Evolutionary conservation across 1,140 invertebrate species (phyloP).

Genomic region (Spodoptera frugiperda): DNA sequence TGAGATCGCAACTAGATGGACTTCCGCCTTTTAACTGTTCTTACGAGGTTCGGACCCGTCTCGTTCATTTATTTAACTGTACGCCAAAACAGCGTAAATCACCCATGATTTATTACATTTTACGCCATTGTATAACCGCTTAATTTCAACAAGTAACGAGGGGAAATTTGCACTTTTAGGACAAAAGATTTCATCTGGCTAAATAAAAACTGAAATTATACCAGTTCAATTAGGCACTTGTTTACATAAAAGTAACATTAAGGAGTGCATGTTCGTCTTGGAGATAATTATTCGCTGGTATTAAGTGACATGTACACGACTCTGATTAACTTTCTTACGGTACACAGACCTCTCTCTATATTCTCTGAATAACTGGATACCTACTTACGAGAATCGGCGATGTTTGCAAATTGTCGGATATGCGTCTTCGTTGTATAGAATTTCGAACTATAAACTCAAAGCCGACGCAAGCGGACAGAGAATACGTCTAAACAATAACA

Average conservation of each 20-base stretch:
- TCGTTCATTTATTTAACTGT: constrained; percentile 43
- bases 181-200: not conserved
- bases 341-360: not conserved
- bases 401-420: constrained; percentile 24
- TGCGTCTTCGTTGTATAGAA: constrained; percentile 27
- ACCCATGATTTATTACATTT: constrained; percentile 37
- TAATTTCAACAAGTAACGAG: constrained; percentile 16
- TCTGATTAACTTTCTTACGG: not conserved
- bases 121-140: constrained; percentile 21
- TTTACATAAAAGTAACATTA: not conserved
- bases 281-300: no score
- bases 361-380: not conserved
- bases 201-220: constrained; percentile 24
- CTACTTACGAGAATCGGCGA: not conserved
- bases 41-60: constrained; percentile 28
- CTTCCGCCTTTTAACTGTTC: constrained; percentile 79
- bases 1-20: constrained; percentile 70
- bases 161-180: not conserved
- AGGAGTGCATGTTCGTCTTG: not conserved
- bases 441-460: constrained; percentile 55
- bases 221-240: not conserved
- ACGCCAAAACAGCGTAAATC: constrained; percentile 27
- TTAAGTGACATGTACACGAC: no score
- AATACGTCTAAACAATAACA: constrained; percentile 64
- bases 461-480: constrained; percentile 48